These are phyloP conservation scores for Eubucco bourcierii DNA, from an alignment of 2,113 vertebrate species.

Conservation along the genomic window DNA sequence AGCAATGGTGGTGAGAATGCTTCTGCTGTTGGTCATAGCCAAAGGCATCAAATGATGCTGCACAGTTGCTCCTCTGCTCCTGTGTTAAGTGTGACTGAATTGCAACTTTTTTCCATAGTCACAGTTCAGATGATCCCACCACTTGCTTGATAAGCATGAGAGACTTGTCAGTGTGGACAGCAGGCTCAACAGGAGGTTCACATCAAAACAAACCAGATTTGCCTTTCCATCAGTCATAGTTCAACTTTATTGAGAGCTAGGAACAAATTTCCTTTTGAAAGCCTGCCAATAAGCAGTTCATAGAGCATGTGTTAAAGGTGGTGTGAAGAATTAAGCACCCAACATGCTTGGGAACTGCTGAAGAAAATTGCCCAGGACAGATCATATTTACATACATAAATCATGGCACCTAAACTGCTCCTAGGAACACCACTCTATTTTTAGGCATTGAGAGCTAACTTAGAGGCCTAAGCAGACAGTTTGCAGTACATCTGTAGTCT, in stretches of 20 bases:
- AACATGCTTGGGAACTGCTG: neutral
- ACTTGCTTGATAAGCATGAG: neutral
- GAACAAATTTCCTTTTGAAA: neutral
- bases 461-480: neutral
- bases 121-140: neutral
- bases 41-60: neutral
- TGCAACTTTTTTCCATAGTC: neutral
- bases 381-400: neutral
- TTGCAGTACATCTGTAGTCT: neutral
- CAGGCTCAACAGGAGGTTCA: neutral
- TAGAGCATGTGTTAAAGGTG: neutral
- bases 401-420: neutral
- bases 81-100: neutral
- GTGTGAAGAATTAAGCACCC: neutral
- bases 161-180: neutral
- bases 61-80: neutral
- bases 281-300: neutral
- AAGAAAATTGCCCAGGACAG: neutral
- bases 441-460: neutral
- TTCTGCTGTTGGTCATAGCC: neutral
- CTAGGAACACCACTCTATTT: neutral
- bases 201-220: neutral
- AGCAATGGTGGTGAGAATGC: too few species aligned
- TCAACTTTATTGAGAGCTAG: neutral
- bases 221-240: neutral